Conservation (phyloP, 2,113 vertebrate genomes). For the Muntiacus reevesi region DNA sequence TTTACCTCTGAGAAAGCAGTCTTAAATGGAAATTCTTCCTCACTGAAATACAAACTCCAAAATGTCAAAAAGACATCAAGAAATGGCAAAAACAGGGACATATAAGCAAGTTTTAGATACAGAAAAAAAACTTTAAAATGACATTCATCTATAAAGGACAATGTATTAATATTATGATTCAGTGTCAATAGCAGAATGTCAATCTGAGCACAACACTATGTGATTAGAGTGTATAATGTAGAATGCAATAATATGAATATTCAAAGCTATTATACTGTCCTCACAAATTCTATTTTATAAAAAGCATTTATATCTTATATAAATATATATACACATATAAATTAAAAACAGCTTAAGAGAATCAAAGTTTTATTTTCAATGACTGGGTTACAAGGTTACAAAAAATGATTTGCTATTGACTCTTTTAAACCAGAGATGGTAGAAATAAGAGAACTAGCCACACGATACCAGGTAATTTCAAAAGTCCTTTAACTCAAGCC, state of each 20-base stretch:
- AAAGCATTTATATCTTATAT: not conserved
- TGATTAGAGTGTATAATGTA: not conserved
- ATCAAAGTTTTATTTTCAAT: constrained; percentile 21
- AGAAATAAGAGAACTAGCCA: not conserved
- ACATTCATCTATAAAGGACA: not conserved
- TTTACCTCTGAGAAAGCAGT: not conserved
- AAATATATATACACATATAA: not conserved
- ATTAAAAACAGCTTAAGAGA: not conserved
- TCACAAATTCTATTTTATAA: constrained; percentile 28
- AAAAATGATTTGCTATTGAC: not conserved
- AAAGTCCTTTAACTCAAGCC: not conserved
- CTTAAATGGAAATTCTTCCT: not conserved
- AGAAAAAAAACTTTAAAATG: not conserved
- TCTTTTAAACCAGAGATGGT: constrained; percentile 23
- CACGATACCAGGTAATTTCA: not conserved
- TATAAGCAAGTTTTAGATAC: not conserved
- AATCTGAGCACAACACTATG: not conserved
- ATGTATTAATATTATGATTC: not conserved
- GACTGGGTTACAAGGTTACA: not conserved
- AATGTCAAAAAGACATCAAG: constrained; percentile 29
- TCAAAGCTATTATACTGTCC: not conserved
- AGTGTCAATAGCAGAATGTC: constrained; percentile 8
- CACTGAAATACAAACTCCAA: not conserved
- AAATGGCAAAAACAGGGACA: constrained; percentile 13
- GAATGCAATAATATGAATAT: not conserved